Evolutionary conservation across 92 coral and sea anemone genomes (phyloP), one percentile per base, ranked within the genome.

Genomic region (Phymanthus crucifer): DNA sequence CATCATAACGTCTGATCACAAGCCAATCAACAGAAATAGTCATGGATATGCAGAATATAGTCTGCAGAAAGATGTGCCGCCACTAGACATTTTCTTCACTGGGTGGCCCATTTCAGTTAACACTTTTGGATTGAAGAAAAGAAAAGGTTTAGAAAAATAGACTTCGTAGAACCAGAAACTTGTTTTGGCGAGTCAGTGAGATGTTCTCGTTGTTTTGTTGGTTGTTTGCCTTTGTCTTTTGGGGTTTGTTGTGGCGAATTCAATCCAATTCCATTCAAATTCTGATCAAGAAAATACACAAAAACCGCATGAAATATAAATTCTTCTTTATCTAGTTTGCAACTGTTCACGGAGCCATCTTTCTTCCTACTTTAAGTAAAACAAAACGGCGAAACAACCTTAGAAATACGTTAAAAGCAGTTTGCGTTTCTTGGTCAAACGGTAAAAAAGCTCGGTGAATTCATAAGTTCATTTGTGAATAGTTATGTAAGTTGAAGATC

Each of bases 391-490:
- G n/a, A 69, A 37, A 4, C 2, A 69, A n/a, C n/a, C n/a, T n/a
- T n/a, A n/a, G n/a, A 69, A 33, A 33, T 32, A 11, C 45, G 34
- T 1, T 45, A 3, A 24, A 29, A 69, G 27, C 12, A 69, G 73
- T 24, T 34, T 69, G 40, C 17, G 40, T 18, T 69, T 69, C 14
- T 43, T 43, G 14, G 48, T 43, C 29, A 34, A 18, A 33, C 73
- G 31, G 40, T 33, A 14, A 69, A 54, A 77, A 77, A 45, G 70
- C 64, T 38, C 33, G 64, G 48, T 40, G 68, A 77, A 35, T 71
- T 71, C 68, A 71, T 36, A 23, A 40, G 68, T 77, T 38, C 71
- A 50, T 77, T 77, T 77, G 72, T 77, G 81, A 77, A 77, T 77
- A 77, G 81, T 47, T 77, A 35, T 23, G 78, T 36, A 77, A 77